Conservation (phyloP, 2,888 invertebrate genomes). For the Andrena bicolor region DNA sequence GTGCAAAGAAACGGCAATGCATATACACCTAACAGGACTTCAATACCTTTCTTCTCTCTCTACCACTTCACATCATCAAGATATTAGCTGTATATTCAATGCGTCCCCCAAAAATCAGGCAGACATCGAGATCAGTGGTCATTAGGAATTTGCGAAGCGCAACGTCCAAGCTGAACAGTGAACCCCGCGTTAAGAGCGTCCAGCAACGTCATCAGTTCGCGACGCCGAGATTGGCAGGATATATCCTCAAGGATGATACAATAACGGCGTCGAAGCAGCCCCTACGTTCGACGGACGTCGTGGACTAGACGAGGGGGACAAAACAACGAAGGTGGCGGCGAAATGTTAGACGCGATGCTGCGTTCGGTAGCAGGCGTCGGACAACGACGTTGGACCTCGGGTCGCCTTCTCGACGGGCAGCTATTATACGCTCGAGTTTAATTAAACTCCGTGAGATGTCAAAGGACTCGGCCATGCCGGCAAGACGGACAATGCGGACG, state of each 20-base stretch:
- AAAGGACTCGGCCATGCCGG: conserved; percentile 82
- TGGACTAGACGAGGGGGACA: conserved; percentile 5
- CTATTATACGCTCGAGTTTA: conserved; percentile 83
- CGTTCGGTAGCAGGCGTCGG: conserved; percentile 59
- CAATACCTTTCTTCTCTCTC: too few relatives aligned
- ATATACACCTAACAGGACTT: too few relatives aligned
- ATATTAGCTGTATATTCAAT: too few relatives aligned
- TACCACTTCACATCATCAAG: too few relatives aligned
- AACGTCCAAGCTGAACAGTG: too few relatives aligned
- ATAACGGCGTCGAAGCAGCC: conserved; percentile 18
- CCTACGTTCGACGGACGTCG: conserved; percentile 21
- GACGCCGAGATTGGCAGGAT: too few relatives aligned
- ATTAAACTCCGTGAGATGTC: conserved; percentile 84
- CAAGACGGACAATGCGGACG: conserved; percentile 85
- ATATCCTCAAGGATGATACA: not conserved
- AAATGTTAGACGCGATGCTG: conserved; percentile 58
- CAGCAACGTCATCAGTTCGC: too few relatives aligned
- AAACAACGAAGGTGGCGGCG: conserved; percentile 52
- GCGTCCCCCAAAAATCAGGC: too few relatives aligned
- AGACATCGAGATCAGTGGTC: too few relatives aligned
- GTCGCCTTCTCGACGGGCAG: conserved; percentile 72
- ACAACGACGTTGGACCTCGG: conserved; percentile 64
- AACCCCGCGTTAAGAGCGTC: too few relatives aligned
- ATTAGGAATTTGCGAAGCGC: too few relatives aligned
- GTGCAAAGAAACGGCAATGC: too few relatives aligned